phyloP scores from a whole-genome alignment of 2,113 vertebrate species.

The Odocoileus hemionus region DNA sequence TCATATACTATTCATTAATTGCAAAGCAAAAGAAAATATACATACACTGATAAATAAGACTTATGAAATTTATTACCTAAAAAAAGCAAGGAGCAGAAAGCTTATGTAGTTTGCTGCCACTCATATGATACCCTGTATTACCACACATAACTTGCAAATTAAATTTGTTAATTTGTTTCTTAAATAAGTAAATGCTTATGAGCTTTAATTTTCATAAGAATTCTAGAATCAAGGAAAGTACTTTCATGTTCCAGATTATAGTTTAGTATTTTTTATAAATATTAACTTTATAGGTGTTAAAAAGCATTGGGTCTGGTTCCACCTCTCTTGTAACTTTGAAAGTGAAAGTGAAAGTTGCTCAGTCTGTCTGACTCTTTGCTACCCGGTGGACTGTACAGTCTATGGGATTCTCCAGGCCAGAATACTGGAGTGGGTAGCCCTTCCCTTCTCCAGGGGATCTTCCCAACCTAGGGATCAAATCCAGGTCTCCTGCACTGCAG shows the following conservation, averaged over 20 bases:
- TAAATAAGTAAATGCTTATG: not conserved
- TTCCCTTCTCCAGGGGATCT: not conserved
- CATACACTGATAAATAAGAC: not conserved
- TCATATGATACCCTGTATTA: not conserved
- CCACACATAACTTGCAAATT: not conserved
- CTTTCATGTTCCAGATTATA: not conserved
- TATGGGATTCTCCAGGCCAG: too few species aligned
- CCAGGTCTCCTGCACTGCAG: not conserved
- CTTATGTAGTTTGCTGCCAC: not conserved
- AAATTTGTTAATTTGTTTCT: not conserved
- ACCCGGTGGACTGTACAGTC: not conserved
- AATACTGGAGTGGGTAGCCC: too few species aligned
- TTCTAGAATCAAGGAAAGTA: not conserved
- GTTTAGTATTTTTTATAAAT: not conserved
- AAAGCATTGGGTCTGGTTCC: not conserved
- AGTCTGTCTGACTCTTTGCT: rapidly evolving
- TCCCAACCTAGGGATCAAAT: not conserved
- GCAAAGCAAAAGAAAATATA: not conserved
- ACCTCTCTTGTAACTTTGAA: not conserved
- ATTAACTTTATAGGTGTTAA: not conserved
- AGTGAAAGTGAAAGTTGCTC: not conserved
- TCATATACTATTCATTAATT: not conserved
- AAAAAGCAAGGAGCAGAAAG: not conserved
- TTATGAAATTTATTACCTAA: not conserved
- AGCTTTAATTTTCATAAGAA: not conserved